Evolutionary conservation across 2,113 vertebrate genomes (phyloP).

Genomic region (Vanacampus margaritifer): DNA sequence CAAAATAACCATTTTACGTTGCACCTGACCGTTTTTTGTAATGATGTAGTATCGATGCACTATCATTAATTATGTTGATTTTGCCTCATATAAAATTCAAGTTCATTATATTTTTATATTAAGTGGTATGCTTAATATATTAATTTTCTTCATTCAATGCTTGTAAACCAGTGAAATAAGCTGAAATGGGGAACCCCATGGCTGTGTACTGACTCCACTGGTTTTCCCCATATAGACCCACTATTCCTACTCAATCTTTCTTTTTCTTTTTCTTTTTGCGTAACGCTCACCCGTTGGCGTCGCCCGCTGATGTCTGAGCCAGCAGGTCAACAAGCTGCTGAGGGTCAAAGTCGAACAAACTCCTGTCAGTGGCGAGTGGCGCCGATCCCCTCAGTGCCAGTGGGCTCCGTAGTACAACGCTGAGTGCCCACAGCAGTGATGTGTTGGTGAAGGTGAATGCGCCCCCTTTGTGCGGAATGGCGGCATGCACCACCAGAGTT

Average conservation of each 20-base stretch:
- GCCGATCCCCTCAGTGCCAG: slow-evolving; percentile 69
- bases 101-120: too few relatives aligned
- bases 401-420: slow-evolving; percentile 72
- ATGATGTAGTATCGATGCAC: too few relatives aligned
- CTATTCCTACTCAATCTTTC: not conserved
- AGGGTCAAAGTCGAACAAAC: slow-evolving; percentile 52
- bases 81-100: too few relatives aligned
- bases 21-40: too few relatives aligned
- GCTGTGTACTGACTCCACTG: not conserved
- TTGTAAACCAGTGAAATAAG: too few relatives aligned
- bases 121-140: too few relatives aligned
- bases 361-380: slow-evolving; percentile 42
- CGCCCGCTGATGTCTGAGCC: slow-evolving; percentile 25
- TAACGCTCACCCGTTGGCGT: slow-evolving; percentile 59
- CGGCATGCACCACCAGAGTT: slow-evolving; percentile 70
- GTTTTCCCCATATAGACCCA: not conserved
- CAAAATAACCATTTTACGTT: too few relatives aligned
- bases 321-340: slow-evolving; percentile 58
- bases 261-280: not conserved
- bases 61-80: too few relatives aligned
- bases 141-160: too few relatives aligned
- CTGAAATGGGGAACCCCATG: not conserved
- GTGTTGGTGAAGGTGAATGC: slow-evolving; percentile 51
- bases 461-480: slow-evolving; percentile 52
- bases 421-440: slow-evolving; percentile 75